A percentile compares a stretch with the other conserved stretches of the same genome.
Conservation (phyloP, 2,797 vertebrate species). For the Sitta carolinensis region DNA sequence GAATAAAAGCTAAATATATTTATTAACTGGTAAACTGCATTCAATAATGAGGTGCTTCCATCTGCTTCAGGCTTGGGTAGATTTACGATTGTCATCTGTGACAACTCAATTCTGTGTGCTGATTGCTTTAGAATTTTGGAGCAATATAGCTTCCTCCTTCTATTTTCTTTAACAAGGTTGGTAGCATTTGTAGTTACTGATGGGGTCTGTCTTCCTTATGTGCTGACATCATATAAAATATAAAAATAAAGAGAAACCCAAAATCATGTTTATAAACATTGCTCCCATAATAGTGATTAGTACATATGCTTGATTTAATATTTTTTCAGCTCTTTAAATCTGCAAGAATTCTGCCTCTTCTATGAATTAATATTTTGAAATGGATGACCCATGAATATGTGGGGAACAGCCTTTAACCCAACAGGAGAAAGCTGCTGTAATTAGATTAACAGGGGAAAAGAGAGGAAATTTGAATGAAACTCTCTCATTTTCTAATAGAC, state of each 20-base stretch:
- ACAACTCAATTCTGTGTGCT: conserved; percentile 56
- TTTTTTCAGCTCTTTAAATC: neutral
- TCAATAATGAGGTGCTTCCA: conserved; percentile 36
- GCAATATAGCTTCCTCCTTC: neutral
- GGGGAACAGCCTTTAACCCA: conserved; percentile 28
- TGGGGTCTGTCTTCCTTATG: neutral
- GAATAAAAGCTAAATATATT: conserved; percentile 35
- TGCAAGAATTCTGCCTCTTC: neutral
- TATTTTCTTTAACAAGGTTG: conserved; percentile 52
- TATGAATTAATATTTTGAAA: conserved; percentile 5
- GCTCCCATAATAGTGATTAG: neutral
- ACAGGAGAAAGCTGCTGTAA: conserved; percentile 27
- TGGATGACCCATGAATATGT: neutral
- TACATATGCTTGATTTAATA: neutral
- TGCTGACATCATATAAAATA: conserved; percentile 25
- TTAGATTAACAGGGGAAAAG: neutral
- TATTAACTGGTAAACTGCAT: conserved; percentile 44
- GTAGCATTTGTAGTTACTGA: conserved; percentile 50
- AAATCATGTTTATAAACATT: neutral
- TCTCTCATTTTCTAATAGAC: neutral
- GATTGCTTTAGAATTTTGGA: conserved; percentile 57
- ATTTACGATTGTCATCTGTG: conserved; percentile 39
- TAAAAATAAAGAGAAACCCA: neutral
- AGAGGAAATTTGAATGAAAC: conserved; percentile 28
- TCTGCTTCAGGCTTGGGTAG: conserved; percentile 39